Percentiles rank a stretch among this genome's conserved stretches.
Conservation (phyloP, 2,113 vertebrate genomes). For the Archilochus colubris region DNA sequence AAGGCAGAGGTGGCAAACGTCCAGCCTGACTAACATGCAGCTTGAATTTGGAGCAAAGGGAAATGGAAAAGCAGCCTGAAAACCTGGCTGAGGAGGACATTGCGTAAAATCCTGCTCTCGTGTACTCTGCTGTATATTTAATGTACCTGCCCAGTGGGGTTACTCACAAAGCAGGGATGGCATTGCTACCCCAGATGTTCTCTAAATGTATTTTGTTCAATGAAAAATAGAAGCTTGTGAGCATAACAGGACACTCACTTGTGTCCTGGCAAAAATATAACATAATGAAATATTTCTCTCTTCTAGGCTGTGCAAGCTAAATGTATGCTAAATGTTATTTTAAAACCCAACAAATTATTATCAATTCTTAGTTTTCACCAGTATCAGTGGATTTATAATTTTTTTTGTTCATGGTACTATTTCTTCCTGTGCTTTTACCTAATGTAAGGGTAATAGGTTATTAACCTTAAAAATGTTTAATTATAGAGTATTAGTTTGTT, state of each 20-base stretch:
- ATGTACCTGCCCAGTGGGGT: background rate
- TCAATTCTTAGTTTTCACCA: background rate
- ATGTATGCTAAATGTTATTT: background rate
- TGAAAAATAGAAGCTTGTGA: background rate
- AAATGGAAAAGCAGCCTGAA: background rate
- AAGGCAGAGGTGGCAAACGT: slow-evolving; percentile 14
- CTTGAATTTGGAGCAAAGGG: background rate
- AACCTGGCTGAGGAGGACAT: background rate
- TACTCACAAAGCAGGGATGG: background rate
- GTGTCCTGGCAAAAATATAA: background rate
- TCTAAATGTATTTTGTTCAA: background rate
- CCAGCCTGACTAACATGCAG: background rate
- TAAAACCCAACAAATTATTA: background rate
- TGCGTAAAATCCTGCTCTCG: background rate
- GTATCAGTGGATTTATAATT: background rate
- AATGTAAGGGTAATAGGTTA: background rate
- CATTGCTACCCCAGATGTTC: background rate
- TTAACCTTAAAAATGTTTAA: background rate
- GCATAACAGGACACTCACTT: background rate
- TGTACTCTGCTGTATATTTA: background rate
- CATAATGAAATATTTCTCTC: background rate
- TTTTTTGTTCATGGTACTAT: background rate
- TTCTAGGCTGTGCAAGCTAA: background rate
- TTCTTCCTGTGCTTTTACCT: background rate
- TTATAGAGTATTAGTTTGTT: background rate